Evolutionary conservation across 2,888 invertebrate species (phyloP).

Genomic region (Troides helena): DNA sequence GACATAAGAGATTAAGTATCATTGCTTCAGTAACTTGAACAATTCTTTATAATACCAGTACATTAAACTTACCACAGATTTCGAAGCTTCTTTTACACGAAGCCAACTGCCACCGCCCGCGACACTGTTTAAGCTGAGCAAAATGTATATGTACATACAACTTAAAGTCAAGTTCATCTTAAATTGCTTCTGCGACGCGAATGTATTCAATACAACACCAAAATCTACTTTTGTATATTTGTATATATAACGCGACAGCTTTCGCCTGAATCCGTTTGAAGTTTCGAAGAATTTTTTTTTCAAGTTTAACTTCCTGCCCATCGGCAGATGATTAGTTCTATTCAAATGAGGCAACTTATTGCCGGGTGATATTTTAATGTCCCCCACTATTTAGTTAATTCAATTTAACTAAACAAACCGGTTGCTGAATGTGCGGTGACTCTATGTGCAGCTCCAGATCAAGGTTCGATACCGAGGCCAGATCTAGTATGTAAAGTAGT

Average conservation of each 20-base stretch:
- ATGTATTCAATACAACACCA: background rate
- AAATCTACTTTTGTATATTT: background rate
- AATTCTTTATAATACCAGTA: no score
- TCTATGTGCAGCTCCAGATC: no score
- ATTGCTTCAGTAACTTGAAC: no score
- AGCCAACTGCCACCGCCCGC: background rate
- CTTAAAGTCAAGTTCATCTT: background rate
- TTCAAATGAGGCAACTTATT: background rate
- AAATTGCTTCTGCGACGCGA: background rate
- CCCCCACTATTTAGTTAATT: no score
- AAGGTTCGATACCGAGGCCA: no score
- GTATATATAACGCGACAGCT: background rate
- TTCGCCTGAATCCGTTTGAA: background rate
- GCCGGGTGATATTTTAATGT: no score
- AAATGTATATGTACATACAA: background rate
- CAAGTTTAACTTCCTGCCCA: background rate
- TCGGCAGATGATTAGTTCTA: background rate
- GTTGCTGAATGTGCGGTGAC: no score
- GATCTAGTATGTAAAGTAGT: no score
- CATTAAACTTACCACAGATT: conserved; percentile 17
- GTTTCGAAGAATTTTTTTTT: background rate
- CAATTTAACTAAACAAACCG: no score
- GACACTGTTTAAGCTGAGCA: background rate
- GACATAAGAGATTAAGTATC: no score
- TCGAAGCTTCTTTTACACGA: conserved; percentile 7